These are phyloP conservation scores for Zosterops japonicus DNA, from an alignment of 2,113 vertebrate species.

Conservation along the genomic window DNA sequence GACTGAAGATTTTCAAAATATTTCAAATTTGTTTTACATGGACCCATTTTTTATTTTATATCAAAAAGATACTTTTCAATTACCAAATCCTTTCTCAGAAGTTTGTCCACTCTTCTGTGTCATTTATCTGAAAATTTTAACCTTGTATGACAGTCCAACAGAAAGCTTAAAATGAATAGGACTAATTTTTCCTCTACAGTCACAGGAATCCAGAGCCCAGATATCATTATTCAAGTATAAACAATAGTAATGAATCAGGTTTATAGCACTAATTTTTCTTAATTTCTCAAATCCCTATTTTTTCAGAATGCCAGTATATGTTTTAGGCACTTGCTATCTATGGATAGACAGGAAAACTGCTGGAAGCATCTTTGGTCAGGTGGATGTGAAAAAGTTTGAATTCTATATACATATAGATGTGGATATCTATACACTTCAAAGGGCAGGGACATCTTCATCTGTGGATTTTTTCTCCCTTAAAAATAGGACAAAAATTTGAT, in stretches of 20 bases:
- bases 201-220: not conserved
- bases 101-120: not conserved
- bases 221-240: not conserved
- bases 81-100: not conserved
- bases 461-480: not conserved
- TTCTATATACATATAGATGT: accelerated
- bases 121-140: not conserved
- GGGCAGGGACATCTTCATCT: not conserved
- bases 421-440: not conserved
- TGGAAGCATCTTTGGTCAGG: not conserved
- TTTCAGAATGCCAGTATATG: not conserved
- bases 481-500: not conserved
- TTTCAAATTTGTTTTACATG: not conserved
- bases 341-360: not conserved
- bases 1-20: not conserved
- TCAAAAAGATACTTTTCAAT: not conserved
- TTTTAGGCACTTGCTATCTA: not conserved
- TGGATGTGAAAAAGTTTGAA: not conserved
- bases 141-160: not conserved
- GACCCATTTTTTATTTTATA: not conserved
- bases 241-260: not conserved
- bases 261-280: not conserved
- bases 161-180: not conserved
- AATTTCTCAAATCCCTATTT: not conserved
- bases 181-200: not conserved